phyloP scores from a whole-genome alignment of 1,140 invertebrate species.

The Catajapyx aquilonaris region DNA sequence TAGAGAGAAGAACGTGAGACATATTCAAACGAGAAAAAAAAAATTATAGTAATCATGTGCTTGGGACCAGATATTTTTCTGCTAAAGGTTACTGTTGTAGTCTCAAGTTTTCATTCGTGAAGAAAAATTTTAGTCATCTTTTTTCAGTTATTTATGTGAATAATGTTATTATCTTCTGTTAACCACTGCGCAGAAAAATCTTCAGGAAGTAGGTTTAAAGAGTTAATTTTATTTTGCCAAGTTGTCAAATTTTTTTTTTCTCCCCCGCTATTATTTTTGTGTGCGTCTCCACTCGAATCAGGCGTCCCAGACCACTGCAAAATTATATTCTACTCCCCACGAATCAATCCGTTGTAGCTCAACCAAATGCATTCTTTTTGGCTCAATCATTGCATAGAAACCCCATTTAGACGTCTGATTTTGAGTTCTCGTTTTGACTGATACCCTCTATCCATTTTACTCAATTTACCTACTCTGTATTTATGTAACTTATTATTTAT shows the following conservation, averaged over 20 bases:
- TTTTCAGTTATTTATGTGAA: background rate
- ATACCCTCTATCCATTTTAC: background rate
- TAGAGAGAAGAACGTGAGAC: background rate
- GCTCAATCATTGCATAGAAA: background rate
- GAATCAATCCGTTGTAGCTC: background rate
- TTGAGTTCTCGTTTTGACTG: constrained; percentile 2
- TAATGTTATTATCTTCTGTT: background rate
- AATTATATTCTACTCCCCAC: background rate
- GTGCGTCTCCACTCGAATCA: background rate
- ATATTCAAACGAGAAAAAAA: background rate
- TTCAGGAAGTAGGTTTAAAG: constrained; percentile 1
- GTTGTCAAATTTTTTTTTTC: background rate
- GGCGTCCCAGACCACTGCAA: background rate
- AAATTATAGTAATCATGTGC: background rate
- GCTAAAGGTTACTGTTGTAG: background rate
- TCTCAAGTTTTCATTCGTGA: background rate
- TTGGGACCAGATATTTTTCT: background rate
- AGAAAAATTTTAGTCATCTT: background rate
- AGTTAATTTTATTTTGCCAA: background rate
- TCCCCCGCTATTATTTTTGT: constrained; percentile 1
- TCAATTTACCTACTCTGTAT: background rate
- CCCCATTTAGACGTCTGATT: background rate
- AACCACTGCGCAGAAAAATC: too few relatives aligned
- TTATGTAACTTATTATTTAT: constrained; percentile 6
- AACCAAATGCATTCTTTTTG: background rate